phyloP scores from a whole-genome alignment of 2,797 vertebrate species.

The Cyclopterus lumpus region DNA sequence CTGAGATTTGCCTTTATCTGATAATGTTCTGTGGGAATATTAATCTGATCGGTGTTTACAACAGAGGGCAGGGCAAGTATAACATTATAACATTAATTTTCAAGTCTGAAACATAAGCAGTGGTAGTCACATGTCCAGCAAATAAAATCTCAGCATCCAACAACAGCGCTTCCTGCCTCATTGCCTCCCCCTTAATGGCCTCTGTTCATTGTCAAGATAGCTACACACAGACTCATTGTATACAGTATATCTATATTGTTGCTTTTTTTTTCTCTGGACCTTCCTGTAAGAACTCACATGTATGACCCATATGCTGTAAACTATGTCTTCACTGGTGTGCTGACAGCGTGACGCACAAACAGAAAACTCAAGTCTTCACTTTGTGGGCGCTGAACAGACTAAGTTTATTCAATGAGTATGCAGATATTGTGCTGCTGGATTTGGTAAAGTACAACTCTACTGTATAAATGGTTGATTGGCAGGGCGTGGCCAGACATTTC shows the following conservation, averaged over 20 bases:
- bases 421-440: conserved; percentile 23
- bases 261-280: not conserved
- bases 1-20: conserved; percentile 57
- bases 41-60: conserved; percentile 24
- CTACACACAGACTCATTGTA: not conserved
- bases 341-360: conserved; percentile 1
- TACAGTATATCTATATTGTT: conserved; percentile 14
- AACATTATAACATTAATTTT: conserved; percentile 14
- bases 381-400: conserved; percentile 4
- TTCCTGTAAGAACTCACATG: conserved; percentile 10
- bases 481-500: conserved; percentile 5
- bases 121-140: conserved; percentile 10
- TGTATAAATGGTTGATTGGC: conserved; percentile 11
- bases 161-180: conserved; percentile 19
- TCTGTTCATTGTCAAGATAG: conserved; percentile 21
- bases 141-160: conserved; percentile 34
- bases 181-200: conserved; percentile 25
- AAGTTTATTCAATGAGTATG: conserved; percentile 38
- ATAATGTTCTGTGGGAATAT: conserved; percentile 44
- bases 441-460: not conserved
- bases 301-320: conserved; percentile 12
- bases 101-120: conserved; percentile 6
- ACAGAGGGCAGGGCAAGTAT: conserved; percentile 2
- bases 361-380: conserved; percentile 23
- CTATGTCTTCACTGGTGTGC: conserved; percentile 5